Percentiles rank a stretch among this genome's conserved stretches.
phyloP scores from a whole-genome alignment of 1,140 invertebrate genomes.

The Heliothis subflexa region DNA sequence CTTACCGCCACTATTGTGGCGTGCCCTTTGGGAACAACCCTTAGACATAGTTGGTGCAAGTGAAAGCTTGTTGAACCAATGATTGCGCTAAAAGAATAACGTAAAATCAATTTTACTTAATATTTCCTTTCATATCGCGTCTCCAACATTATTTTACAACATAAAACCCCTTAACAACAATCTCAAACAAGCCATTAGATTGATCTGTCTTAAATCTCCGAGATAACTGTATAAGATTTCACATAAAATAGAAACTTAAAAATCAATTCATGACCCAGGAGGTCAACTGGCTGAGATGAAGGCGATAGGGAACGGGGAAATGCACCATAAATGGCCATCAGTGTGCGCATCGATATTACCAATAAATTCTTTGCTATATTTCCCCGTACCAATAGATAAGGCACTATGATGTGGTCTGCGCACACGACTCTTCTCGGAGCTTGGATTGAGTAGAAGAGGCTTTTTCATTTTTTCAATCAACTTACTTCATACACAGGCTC shows the following conservation, averaged over 20 bases:
- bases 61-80: no score
- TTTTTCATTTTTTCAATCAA: slow-evolving; percentile 2
- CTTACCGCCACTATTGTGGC: no score
- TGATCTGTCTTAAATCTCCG: slow-evolving; percentile 31
- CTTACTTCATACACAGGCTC: neutral
- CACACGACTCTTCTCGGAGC: slow-evolving; percentile 59
- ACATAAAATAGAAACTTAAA: slow-evolving; percentile 70
- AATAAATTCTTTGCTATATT: slow-evolving; percentile 78
- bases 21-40: no score
- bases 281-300: slow-evolving; percentile 63
- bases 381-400: slow-evolving; percentile 72
- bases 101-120: no score
- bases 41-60: neutral
- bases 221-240: slow-evolving; percentile 44
- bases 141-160: no score
- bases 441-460: slow-evolving; percentile 52
- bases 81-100: no score
- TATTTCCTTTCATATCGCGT: no score
- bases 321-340: slow-evolving; percentile 69
- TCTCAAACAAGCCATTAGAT: slow-evolving; percentile 37
- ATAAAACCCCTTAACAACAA: slow-evolving; percentile 20
- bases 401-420: slow-evolving; percentile 60
- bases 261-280: slow-evolving; percentile 78
- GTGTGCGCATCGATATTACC: slow-evolving; percentile 74
- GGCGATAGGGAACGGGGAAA: slow-evolving; percentile 65